Conservation (phyloP, 2,888 invertebrate genomes). For the Noctua janthina region DNA sequence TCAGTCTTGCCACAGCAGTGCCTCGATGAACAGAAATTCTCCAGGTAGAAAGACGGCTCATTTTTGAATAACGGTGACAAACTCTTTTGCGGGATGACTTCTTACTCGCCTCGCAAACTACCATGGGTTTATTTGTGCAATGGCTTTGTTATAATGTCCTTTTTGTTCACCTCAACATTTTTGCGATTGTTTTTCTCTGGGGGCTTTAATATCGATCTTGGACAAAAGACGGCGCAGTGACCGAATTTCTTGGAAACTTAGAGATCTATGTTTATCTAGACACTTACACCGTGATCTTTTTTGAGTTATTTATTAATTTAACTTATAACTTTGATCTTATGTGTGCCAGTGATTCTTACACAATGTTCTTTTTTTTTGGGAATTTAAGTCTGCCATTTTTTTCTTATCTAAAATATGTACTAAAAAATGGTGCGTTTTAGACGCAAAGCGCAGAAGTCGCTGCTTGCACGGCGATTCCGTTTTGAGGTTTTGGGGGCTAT, state of each 20-base stretch:
- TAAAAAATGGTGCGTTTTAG: not conserved
- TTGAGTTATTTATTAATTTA: not conserved
- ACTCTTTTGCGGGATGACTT: slow-evolving; percentile 1
- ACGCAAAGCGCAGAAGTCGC: not conserved
- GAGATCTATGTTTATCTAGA: not conserved
- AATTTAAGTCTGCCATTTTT: not conserved
- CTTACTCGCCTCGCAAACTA: not conserved
- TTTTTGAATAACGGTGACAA: slow-evolving; percentile 4
- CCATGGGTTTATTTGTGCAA: slow-evolving; percentile 4
- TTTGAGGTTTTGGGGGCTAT: not conserved
- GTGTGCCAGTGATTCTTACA: not conserved
- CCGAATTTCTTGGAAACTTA: slow-evolving; percentile 27
- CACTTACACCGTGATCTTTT: not conserved
- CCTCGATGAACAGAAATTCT: slow-evolving; percentile 24
- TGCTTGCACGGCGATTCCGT: not conserved
- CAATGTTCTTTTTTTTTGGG: not conserved
- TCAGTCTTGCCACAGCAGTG: slow-evolving; percentile 29
- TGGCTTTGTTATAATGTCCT: slow-evolving; percentile 11
- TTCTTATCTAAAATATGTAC: not conserved
- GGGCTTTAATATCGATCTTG: not conserved
- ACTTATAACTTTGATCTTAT: not conserved
- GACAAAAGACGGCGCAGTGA: slow-evolving; percentile 38
- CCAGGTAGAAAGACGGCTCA: slow-evolving; percentile 35
- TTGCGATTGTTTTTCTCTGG: slow-evolving; percentile 6
- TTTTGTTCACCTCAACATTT: slow-evolving; percentile 3